These are phyloP conservation scores for Lasioglossum oenotherae DNA, from an alignment of 2,888 invertebrate genomes.

Conservation along the genomic window DNA sequence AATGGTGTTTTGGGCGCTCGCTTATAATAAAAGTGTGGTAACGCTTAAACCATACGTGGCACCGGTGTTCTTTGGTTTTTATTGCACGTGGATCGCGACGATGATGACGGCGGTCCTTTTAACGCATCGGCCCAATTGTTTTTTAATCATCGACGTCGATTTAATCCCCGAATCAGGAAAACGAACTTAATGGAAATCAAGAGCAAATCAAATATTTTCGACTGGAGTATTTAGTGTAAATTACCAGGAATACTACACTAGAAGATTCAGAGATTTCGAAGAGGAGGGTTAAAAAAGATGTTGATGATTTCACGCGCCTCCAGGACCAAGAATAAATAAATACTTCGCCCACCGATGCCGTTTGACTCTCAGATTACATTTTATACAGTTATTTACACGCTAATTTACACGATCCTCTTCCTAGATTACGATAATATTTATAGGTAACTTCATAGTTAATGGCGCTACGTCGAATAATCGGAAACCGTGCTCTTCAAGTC, in stretches of 20 bases:
- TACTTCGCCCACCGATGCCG: conserved; percentile 39
- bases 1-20: conserved; percentile 36
- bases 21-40: conserved; percentile 45
- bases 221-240: background rate
- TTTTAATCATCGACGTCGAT: background rate
- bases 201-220: background rate
- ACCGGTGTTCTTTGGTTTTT: conserved; percentile 39
- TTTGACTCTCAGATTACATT: conserved; percentile 36
- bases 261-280: background rate
- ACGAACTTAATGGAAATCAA: background rate
- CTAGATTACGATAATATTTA: conserved; percentile 55
- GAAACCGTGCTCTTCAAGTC: conserved; percentile 27
- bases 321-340: conserved; percentile 53
- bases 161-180: background rate
- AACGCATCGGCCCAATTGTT: background rate
- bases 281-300: background rate
- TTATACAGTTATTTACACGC: conserved; percentile 84
- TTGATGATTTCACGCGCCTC: background rate
- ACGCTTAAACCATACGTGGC: conserved; percentile 45
- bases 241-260: background rate
- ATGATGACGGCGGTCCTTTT: background rate
- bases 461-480: conserved; percentile 37
- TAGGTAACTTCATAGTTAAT: conserved; percentile 44
- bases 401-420: conserved; percentile 80
- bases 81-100: conserved; percentile 50